Evolutionary conservation across 2,888 invertebrate genomes (phyloP), one percentile per base, ranked within the genome.

Genomic region (Gisinianus flammeolus): DNA sequence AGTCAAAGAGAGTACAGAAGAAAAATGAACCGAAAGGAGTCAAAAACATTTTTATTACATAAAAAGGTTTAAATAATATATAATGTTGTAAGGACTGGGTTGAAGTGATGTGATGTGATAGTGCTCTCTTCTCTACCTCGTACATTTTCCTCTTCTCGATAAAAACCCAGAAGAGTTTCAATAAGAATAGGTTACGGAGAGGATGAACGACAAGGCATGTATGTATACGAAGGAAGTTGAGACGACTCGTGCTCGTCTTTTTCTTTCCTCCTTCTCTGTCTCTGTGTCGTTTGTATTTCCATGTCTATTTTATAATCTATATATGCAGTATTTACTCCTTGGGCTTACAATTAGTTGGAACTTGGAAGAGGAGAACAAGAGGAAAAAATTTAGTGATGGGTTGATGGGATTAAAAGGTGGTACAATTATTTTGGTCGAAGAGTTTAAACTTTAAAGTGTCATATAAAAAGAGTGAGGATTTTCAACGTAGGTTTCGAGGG

Each of bases 391-490:
- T 56, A 16, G 58, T 71, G 58, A 62, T 52, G 66, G 74, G 64
- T 30, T 71, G 58, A 62, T 52, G 66, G 74, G 64, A 74, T 74
- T 74, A 74, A 74, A 66, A 66, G 64, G 44, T 66, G 74, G 62
- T 28, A 44, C 74, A 74, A 74, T 74, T 74, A 74, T 74, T 74
- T 64, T 66, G 74, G 74, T 66, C 74, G 74, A 66, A 62, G 74
- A 66, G 62, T 74, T 66, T 35, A 62, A 66, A 66, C 35, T 74
- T 66, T 35, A 64, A 74, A 74, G 66, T 74, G 74, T 66, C 66
- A 66, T 66, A 74, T 64, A 66, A 74, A 66, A 74, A 64, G 62
- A 24, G 28, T 26, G 24, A 35, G 22, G 74, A 44, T 64, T 74
- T 74, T 74, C 30, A 19, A 62, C 62, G 24, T 62, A 66, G 12